Evolutionary conservation across 2,797 vertebrate species (phyloP).

Genomic region (Sebastiscus albofasciatus): DNA sequence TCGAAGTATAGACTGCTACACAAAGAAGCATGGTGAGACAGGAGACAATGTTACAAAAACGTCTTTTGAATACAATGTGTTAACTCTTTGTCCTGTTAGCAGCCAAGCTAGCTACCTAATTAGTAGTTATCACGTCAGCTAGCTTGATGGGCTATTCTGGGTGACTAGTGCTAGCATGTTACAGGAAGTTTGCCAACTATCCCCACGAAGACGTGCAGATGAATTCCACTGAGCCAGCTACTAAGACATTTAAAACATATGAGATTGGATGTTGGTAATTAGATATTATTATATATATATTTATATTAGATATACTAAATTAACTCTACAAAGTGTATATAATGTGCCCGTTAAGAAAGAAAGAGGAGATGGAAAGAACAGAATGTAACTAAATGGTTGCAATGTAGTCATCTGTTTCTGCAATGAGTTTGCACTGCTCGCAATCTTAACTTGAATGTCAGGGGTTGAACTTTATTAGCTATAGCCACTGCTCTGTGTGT

Average conservation of each 20-base stretch:
- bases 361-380: slow-evolving; percentile 29
- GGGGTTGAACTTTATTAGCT: slow-evolving; percentile 45
- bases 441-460: slow-evolving; percentile 47
- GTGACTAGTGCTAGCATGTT: neutral
- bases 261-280: neutral
- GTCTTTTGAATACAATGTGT: neutral
- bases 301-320: neutral
- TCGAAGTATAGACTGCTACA: too few species aligned
- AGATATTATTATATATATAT: too few species aligned
- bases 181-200: neutral
- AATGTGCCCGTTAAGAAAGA: slow-evolving; percentile 6
- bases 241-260: neutral
- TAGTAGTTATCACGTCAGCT: neutral
- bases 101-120: neutral
- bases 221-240: neutral
- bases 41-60: too few species aligned
- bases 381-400: slow-evolving; percentile 24
- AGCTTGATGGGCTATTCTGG: neutral
- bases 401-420: slow-evolving; percentile 48
- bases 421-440: slow-evolving; percentile 15
- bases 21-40: too few species aligned
- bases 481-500: neutral
- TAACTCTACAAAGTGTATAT: neutral
- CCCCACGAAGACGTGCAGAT: neutral
- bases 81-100: neutral